phyloP scores from a whole-genome alignment of 2,113 vertebrate genomes.

The Pycnonotus jocosus region DNA sequence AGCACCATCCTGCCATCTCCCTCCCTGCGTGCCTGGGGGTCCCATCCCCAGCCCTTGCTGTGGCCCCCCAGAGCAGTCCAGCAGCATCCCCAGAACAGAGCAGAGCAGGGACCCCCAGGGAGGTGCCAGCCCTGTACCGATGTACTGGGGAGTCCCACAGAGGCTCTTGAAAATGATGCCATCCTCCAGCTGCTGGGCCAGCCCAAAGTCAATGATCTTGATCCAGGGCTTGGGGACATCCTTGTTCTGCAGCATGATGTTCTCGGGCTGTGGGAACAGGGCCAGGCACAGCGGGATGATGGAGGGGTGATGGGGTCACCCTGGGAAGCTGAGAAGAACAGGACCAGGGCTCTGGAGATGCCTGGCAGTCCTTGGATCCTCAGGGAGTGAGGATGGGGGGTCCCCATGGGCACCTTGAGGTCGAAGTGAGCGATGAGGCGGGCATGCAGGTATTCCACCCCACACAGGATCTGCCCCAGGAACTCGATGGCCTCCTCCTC shows the following conservation, averaged over 20 bases:
- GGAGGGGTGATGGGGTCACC: not conserved
- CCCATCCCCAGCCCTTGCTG: not conserved
- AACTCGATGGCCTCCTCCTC: constrained; percentile 78
- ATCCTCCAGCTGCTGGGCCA: constrained; percentile 69
- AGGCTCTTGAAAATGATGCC: constrained; percentile 71
- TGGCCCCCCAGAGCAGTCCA: not conserved
- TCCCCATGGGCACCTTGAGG: constrained; percentile 13
- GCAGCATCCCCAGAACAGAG: not conserved
- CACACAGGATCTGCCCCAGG: constrained; percentile 76
- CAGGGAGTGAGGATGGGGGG: fast-evolving
- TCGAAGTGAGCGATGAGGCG: constrained; percentile 74
- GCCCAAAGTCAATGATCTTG: constrained; percentile 80
- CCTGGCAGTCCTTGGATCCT: not conserved
- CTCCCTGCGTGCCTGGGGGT: fast-evolving
- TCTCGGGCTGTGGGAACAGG: constrained; percentile 69
- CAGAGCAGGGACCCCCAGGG: not conserved
- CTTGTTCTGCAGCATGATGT: constrained; percentile 78
- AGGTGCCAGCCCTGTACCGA: constrained; percentile 62
- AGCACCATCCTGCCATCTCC: not conserved
- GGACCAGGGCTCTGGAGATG: not conserved
- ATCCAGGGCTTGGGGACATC: constrained; percentile 53
- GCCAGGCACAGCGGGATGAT: fast-evolving
- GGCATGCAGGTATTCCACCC: constrained; percentile 69
- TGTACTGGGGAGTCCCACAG: constrained; percentile 84
- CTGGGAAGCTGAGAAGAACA: not conserved